Conservation (phyloP, 2,113 vertebrate genomes). For the Polypterus senegalus region DNA sequence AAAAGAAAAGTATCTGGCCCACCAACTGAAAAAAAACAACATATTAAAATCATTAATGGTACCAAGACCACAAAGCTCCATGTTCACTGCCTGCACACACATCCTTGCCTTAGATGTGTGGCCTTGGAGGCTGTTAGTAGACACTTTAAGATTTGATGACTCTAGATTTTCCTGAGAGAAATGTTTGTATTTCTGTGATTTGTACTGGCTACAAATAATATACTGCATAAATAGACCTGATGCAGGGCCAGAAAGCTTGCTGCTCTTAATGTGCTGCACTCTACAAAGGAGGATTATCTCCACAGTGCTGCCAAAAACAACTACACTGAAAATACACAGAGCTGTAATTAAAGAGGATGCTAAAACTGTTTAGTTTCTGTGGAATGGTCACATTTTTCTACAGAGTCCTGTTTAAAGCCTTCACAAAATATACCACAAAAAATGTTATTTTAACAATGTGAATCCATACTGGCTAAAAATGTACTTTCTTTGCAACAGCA, state of each 20-base stretch:
- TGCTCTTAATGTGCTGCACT: constrained; percentile 5
- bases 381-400: background rate
- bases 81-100: no score
- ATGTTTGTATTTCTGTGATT: constrained; percentile 10
- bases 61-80: no score
- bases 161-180: constrained; percentile 5
- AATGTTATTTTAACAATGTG: no score
- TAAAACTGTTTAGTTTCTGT: background rate
- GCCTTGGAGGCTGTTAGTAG: background rate
- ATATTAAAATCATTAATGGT: no score
- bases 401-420: no score
- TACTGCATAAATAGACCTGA: background rate
- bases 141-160: constrained; percentile 2
- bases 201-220: constrained; percentile 1
- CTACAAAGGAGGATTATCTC: constrained; percentile 11
- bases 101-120: no score
- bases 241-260: constrained; percentile 8
- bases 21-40: no score
- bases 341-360: constrained; percentile 9
- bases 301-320: constrained; percentile 9
- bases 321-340: constrained; percentile 9
- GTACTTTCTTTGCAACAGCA: no score
- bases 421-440: no score
- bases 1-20: no score
- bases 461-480: no score